Evolutionary conservation across 2,888 invertebrate species (phyloP).

Genomic region (Lycophotia porphyrea): DNA sequence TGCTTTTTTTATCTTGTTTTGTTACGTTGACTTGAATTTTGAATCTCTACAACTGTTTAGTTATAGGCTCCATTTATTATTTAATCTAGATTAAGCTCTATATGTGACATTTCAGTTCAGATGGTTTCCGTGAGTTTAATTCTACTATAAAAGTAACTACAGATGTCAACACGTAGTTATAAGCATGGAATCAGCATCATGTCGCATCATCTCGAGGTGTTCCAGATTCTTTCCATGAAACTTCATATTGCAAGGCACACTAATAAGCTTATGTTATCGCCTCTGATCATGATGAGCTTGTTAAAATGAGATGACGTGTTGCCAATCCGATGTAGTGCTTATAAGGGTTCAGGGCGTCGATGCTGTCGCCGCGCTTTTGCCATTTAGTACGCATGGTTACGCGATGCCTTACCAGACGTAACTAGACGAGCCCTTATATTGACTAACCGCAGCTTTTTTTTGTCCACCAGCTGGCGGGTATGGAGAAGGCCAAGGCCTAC

Average conservation of each 20-base stretch:
- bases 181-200: background rate
- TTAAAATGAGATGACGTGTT: background rate
- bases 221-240: background rate
- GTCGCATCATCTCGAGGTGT: background rate
- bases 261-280: background rate
- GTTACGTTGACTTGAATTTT: background rate
- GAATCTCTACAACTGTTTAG: background rate
- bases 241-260: background rate
- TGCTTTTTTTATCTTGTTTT: background rate
- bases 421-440: background rate
- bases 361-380: background rate
- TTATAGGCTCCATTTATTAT: background rate
- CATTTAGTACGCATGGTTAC: background rate
- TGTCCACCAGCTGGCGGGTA: conserved; percentile 71
- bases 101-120: background rate
- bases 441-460: conserved; percentile 13
- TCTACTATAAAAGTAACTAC: background rate
- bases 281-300: background rate
- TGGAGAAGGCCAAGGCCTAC: conserved; percentile 93
- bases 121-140: background rate
- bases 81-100: background rate
- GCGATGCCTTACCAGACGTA: background rate
- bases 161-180: background rate
- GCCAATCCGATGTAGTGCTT: background rate
- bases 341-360: background rate